A percentile compares a stretch with the other conserved stretches of the same genome.
These are phyloP conservation scores for Oligia strigilis DNA, from an alignment of 2,888 invertebrate genomes.

Conservation along the genomic window DNA sequence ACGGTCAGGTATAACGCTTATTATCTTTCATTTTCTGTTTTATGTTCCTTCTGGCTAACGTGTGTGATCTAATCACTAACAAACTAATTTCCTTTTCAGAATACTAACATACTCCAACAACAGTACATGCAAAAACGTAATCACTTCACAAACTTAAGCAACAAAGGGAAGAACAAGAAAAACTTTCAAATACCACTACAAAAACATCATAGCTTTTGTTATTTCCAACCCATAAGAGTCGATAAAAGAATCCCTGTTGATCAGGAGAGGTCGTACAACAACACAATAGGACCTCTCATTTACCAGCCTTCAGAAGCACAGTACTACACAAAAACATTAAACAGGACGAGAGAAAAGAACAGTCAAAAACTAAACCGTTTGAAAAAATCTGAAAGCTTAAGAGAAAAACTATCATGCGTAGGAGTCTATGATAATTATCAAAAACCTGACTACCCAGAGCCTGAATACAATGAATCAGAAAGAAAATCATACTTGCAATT, in stretches of 20 bases:
- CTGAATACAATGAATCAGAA: slow-evolving; percentile 86
- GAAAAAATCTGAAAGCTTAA: slow-evolving; percentile 88
- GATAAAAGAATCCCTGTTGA: slow-evolving; percentile 90
- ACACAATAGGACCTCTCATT: slow-evolving; percentile 87
- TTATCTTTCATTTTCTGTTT: slow-evolving; percentile 66
- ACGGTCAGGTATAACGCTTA: slow-evolving; percentile 87
- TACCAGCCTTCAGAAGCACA: slow-evolving; percentile 86
- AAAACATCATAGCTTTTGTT: slow-evolving; percentile 92
- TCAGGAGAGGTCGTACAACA: slow-evolving; percentile 86
- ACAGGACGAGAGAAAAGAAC: slow-evolving; percentile 87
- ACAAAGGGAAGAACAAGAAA: slow-evolving; percentile 90
- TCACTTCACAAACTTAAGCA: slow-evolving; percentile 89
- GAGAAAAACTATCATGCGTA: slow-evolving; percentile 88
- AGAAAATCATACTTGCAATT: slow-evolving; percentile 86
- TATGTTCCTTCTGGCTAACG: slow-evolving; percentile 61
- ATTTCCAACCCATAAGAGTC: slow-evolving; percentile 92
- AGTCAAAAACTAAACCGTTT: slow-evolving; percentile 86
- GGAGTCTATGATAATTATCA: slow-evolving; percentile 88
- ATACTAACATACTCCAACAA: slow-evolving; percentile 91
- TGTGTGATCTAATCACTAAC: slow-evolving; percentile 82
- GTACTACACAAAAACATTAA: slow-evolving; percentile 88
- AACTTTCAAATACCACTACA: slow-evolving; percentile 92
- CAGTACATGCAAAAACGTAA: slow-evolving; percentile 91
- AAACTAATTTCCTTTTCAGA: slow-evolving; percentile 88
- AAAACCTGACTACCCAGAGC: slow-evolving; percentile 87